Percentiles rank a stretch among this genome's conserved stretches.
Evolutionary conservation across 2,113 vertebrate species (phyloP).

Genomic region (Hydropotes inermis): DNA sequence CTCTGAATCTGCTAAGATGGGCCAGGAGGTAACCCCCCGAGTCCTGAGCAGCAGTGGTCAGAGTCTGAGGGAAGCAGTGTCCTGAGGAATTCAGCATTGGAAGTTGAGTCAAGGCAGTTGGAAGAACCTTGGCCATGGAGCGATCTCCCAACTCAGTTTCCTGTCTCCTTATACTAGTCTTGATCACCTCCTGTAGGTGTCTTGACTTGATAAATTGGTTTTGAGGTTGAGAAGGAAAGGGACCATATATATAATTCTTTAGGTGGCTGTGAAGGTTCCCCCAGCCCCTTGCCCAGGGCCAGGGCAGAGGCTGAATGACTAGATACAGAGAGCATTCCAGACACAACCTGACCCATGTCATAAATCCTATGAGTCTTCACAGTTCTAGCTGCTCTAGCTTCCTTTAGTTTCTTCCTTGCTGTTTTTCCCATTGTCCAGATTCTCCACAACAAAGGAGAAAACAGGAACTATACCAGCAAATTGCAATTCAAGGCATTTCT

Average conservation of each 20-base stretch:
- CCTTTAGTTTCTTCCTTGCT: background rate
- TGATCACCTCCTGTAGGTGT: background rate
- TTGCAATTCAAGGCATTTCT: background rate
- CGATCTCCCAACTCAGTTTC: background rate
- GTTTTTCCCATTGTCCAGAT: background rate
- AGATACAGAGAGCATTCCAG: background rate
- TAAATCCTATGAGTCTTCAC: background rate
- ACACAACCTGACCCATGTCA: background rate
- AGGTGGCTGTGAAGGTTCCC: background rate
- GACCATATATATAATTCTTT: background rate
- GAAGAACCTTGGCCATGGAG: background rate
- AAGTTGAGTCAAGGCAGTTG: background rate
- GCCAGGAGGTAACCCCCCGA: background rate
- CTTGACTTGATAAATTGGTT: background rate
- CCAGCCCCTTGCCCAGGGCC: background rate
- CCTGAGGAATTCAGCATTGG: background rate
- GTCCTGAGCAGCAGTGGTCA: background rate
- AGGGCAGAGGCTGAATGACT: background rate
- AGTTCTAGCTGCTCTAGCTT: background rate
- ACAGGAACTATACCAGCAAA: slow-evolving; percentile 11
- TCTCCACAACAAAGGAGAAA: slow-evolving; percentile 22
- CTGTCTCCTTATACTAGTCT: background rate
- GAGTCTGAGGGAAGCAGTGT: background rate
- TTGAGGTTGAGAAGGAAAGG: background rate
- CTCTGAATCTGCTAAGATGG: background rate